Evolutionary conservation across 2,888 invertebrate species (phyloP), one percentile per base, ranked within the genome.

Genomic region (Lepeophtheirus nordmannii): DNA sequence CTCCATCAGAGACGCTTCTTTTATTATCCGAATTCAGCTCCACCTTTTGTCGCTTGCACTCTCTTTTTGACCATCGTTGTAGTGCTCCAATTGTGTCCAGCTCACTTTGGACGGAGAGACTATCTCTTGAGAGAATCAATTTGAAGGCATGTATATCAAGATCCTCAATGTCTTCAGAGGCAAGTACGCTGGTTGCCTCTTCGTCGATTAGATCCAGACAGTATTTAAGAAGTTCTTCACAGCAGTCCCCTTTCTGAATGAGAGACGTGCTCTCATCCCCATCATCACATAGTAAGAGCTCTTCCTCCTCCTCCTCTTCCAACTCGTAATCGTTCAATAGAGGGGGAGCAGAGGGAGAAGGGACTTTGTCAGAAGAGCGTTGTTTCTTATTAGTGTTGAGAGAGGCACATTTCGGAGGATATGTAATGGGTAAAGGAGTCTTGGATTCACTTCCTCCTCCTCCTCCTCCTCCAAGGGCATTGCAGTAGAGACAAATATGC

Each of bases 401-500:
- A 20, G 58, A 58, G n/a, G 22, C 12, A 23, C 58, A 7, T 1
- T 23, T 14, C 9, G 62, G 62, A 17, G 22, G 17, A 20, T 22
- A 39, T 17, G 62, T 62, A 23, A 62, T 62, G n/a, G 62, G 62
- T 11, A 14, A n/a, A n/a, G 57, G 57, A 20, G 57, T 57, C 17
- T 59, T 17, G 38, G 14, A 9, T 11, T 8, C 17, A 38, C 41
- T n/a, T 10, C 40, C 17, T 20, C 20, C 40, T 30, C 30, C 17
- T 10, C 41, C 10, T 10, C 40, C 17, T 20, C 20, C 40, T 30
- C 30, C 30, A 30, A 30, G 30, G 17, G 17, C 17, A 20, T 39
- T 20, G 62, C 62, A 62, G 62, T 62, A 62, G 39, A 62, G 40
- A 39, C 62, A 62, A 23, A 62, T 62, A 40, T 62, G 62, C 40